Percentiles rank a stretch among this genome's conserved stretches.
phyloP scores from a whole-genome alignment of 2,888 invertebrate genomes.

The Keiferia lycopersicella region DNA sequence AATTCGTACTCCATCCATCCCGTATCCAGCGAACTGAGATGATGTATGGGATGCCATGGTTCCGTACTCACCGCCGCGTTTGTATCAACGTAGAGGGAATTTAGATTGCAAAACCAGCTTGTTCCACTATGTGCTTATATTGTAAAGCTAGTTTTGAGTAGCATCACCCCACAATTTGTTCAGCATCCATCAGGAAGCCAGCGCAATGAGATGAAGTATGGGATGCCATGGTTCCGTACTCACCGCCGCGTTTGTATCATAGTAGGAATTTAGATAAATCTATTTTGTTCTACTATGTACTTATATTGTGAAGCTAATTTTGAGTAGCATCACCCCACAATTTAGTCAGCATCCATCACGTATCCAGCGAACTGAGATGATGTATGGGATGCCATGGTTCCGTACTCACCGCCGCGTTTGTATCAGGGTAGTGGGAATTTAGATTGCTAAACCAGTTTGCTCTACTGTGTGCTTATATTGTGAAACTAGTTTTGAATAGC shows the following conservation, averaged over 20 bases:
- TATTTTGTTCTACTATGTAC: not conserved
- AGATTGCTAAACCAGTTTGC: not conserved
- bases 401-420: not conserved
- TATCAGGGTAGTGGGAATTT: not conserved
- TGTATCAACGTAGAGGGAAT: not conserved
- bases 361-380: not conserved
- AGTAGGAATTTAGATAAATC: not conserved
- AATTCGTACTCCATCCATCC: not conserved
- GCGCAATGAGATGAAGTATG: not conserved
- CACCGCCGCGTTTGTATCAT: not conserved
- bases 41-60: conserved; percentile 1
- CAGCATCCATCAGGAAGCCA: not conserved
- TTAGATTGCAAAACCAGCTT: not conserved
- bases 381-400: not conserved
- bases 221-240: not conserved
- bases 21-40: not conserved
- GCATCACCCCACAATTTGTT: no score
- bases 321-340: no score
- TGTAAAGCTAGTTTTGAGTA: no score
- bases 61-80: not conserved
- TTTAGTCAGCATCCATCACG: not conserved
- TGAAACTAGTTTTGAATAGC: no score
- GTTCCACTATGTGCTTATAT: not conserved
- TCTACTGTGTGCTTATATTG: not conserved
- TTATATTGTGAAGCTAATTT: no score